Evolutionary conservation across 2,888 invertebrate species (phyloP).

Genomic region (Polyploca ridens): DNA sequence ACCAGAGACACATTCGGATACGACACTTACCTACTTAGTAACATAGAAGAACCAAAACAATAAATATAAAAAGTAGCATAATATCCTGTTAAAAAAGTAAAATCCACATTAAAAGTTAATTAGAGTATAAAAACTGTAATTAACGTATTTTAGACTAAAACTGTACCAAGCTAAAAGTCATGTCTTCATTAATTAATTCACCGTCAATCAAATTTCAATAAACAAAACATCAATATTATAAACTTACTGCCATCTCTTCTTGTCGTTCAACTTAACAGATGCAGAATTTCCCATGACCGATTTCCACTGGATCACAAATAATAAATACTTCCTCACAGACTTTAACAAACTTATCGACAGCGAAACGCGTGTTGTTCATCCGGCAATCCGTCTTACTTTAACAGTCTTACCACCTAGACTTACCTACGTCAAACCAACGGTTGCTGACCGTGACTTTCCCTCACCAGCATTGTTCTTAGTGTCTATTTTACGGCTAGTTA

Average conservation of each 20-base stretch:
- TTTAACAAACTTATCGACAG: slow-evolving; percentile 12
- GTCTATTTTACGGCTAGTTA: slow-evolving; percentile 46
- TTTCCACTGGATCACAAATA: slow-evolving; percentile 22
- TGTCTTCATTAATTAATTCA: no score
- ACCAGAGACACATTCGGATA: no score
- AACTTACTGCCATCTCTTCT: slow-evolving; percentile 78
- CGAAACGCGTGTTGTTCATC: slow-evolving; percentile 55
- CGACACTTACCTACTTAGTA: no score
- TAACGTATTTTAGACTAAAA: background rate
- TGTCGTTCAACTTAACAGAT: slow-evolving; percentile 74
- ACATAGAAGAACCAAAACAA: no score
- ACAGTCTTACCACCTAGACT: slow-evolving; percentile 26
- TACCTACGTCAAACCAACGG: slow-evolving; percentile 10
- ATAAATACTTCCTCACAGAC: slow-evolving; percentile 25
- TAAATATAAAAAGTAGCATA: no score
- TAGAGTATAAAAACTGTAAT: no score
- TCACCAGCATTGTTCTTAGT: slow-evolving; percentile 29
- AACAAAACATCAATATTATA: background rate
- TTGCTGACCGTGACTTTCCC: slow-evolving; percentile 74
- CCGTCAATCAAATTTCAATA: no score
- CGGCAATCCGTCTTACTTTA: slow-evolving; percentile 52
- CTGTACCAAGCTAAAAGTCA: no score
- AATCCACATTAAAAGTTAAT: no score
- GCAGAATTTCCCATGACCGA: slow-evolving; percentile 74
- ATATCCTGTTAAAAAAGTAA: no score